phyloP scores from a whole-genome alignment of 2,888 invertebrate species.

The Escarpia spicata region DNA sequence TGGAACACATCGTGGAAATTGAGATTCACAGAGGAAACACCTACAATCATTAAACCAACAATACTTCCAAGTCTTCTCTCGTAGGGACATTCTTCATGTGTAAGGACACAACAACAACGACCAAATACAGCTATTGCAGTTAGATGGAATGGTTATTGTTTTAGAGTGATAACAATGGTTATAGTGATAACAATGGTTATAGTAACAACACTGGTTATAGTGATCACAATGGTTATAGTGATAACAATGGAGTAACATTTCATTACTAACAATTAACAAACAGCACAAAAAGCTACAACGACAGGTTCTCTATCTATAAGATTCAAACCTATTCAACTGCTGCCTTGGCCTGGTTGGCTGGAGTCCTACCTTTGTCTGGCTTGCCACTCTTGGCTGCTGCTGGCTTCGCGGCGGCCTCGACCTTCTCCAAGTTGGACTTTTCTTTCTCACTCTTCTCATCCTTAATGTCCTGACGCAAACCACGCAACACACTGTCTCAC shows the following conservation, averaged over 20 bases:
- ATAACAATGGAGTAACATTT: neutral
- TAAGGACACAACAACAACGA: neutral
- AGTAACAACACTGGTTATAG: too few species aligned
- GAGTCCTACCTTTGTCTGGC: neutral
- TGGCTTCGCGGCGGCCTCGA: slow-evolving; percentile 28
- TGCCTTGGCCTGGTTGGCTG: neutral
- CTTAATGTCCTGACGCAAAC: slow-evolving; percentile 44
- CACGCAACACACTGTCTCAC: neutral
- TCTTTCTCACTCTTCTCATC: slow-evolving; percentile 46
- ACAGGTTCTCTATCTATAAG: neutral
- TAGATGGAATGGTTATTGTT: too few species aligned
- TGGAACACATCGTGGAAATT: neutral
- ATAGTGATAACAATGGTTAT: too few species aligned
- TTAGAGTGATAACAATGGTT: too few species aligned
- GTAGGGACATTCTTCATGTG: neutral
- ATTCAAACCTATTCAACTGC: neutral
- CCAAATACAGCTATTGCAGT: neutral
- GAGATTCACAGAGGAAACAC: neutral
- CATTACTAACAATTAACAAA: neutral
- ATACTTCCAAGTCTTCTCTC: too few species aligned
- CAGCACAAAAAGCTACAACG: neutral
- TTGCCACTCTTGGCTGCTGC: slow-evolving; percentile 42
- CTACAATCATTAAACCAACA: too few species aligned
- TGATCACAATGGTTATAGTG: too few species aligned
- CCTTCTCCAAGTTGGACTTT: slow-evolving; percentile 31